These are phyloP conservation scores for Strongylocentrotus purpuratus DNA, from an alignment of 35 echinoderm and acorn worm genomes.

Conservation along the genomic window DNA sequence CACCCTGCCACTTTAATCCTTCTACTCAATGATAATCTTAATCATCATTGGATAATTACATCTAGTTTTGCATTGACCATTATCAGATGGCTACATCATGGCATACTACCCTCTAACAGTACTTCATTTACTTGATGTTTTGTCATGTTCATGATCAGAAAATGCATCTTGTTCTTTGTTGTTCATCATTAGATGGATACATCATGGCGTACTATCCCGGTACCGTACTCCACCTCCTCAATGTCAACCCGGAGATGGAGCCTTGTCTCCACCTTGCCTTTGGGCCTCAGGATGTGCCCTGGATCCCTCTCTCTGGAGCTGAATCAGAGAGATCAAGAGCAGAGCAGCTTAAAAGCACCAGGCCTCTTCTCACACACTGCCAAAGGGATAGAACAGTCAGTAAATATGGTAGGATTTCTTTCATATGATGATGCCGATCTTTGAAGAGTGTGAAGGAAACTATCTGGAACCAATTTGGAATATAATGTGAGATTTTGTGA, in stretches of 20 bases:
- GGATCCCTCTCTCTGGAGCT: conserved; percentile 36
- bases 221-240: conserved; percentile 62
- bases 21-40: too few relatives aligned
- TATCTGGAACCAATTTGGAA: too few relatives aligned
- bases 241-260: conserved; percentile 61
- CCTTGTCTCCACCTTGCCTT: conserved; percentile 68
- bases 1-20: too few relatives aligned
- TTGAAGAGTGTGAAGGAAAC: too few relatives aligned
- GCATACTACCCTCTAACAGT: background rate
- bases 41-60: background rate
- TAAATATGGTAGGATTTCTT: conserved; percentile 49
- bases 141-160: background rate
- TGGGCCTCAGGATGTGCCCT: conserved; percentile 43
- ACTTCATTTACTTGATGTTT: too few relatives aligned
- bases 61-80: background rate
- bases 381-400: conserved; percentile 49
- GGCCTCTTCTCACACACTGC: conserved; percentile 55
- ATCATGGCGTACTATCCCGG: conserved; percentile 64
- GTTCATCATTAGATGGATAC: conserved; percentile 47
- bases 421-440: too few relatives aligned
- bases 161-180: background rate
- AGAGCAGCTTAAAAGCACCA: background rate
- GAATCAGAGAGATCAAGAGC: background rate
- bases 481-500: too few relatives aligned
- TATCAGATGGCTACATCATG: background rate